A percentile compares a stretch with the other conserved stretches of the same genome.
These are phyloP conservation scores for Halcyon leucocephala DNA, from an alignment of 2,797 vertebrate genomes.

Conservation along the genomic window DNA sequence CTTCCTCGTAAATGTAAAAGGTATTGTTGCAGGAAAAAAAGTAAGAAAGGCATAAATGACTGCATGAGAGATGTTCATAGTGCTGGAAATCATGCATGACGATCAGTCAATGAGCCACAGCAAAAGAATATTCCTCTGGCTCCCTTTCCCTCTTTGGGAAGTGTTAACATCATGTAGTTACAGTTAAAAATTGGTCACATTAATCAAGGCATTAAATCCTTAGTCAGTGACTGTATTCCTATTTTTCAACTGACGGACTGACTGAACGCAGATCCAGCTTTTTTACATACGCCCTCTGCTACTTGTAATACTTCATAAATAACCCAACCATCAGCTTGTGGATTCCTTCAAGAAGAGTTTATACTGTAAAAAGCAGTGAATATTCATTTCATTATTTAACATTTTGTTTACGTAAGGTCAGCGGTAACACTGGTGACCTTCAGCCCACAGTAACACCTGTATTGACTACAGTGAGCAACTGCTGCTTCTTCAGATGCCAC, in stretches of 20 bases:
- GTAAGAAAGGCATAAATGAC: not conserved
- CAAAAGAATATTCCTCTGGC: not conserved
- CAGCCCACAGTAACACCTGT: not conserved
- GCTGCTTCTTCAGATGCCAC: not conserved
- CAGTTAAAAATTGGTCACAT: slow-evolving; percentile 64
- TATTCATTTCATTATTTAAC: not conserved
- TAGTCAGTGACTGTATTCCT: not conserved
- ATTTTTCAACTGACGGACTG: not conserved
- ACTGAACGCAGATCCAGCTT: not conserved
- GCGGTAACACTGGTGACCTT: not conserved
- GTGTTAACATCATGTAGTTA: slow-evolving; percentile 19
- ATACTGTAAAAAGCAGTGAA: not conserved
- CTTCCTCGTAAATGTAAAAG: not conserved
- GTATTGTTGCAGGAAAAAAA: not conserved
- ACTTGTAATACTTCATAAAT: not conserved
- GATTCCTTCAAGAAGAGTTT: not conserved
- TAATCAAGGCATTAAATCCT: slow-evolving; percentile 59
- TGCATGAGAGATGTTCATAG: not conserved
- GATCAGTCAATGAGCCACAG: not conserved
- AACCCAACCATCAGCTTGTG: not conserved
- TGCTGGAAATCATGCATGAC: not conserved
- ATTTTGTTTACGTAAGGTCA: not conserved
- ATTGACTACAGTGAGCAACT: not conserved
- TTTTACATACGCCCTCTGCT: not conserved
- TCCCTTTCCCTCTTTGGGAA: slow-evolving; percentile 14